phyloP scores from a whole-genome alignment of 2,113 vertebrate genomes.

The Silurus meridionalis region DNA sequence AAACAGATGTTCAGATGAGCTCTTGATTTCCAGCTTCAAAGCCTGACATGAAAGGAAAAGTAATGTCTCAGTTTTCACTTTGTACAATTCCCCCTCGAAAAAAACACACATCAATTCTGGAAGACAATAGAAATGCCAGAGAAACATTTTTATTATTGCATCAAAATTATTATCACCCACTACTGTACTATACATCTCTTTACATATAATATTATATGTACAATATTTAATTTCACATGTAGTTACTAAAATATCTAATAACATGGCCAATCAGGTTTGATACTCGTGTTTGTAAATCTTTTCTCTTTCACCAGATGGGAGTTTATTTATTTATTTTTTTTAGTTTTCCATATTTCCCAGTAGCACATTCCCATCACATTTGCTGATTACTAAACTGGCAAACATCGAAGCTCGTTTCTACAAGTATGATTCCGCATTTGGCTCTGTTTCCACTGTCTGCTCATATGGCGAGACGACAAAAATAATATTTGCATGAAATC shows the following conservation, averaged over 20 bases:
- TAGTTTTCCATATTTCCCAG: not conserved
- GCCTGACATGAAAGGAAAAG: not conserved
- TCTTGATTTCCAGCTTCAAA: not conserved
- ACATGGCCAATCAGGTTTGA: not conserved
- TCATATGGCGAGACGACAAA: conserved; percentile 5
- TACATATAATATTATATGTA: not conserved
- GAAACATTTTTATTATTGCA: not conserved
- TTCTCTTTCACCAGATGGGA: not conserved
- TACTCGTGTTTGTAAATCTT: not conserved
- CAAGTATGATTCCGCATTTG: not conserved
- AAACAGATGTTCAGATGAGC: conserved; percentile 8
- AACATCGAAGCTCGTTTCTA: not conserved
- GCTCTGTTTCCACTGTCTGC: not conserved
- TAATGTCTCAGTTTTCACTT: not conserved
- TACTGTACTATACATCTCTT: not conserved
- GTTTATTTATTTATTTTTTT: not conserved
- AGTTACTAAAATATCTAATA: not conserved
- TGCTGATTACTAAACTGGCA: not conserved
- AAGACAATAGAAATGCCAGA: not conserved
- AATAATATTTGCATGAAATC: not conserved
- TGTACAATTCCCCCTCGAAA: not conserved
- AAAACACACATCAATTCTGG: not conserved
- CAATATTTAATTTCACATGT: not conserved
- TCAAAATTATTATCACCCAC: too few species aligned
- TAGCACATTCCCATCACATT: not conserved